Evolutionary conservation across 2,797 vertebrate species (phyloP), one percentile per base, ranked within the genome.

Genomic region (Halcyon smyrnensis): DNA sequence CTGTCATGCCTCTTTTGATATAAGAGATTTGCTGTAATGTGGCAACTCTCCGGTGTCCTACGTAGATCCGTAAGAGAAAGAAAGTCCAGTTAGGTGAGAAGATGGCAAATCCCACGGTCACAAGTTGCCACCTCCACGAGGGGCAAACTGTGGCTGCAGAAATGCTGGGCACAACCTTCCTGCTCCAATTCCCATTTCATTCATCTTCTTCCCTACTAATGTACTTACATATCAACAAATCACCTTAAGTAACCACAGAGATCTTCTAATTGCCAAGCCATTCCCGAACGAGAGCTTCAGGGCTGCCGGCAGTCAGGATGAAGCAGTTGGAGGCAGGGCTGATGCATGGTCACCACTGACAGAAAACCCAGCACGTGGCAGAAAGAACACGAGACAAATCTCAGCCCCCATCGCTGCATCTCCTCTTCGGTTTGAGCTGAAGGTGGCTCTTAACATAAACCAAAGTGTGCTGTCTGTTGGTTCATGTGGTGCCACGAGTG

Each of bases 211-310:
- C 84, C 69, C 34, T 74, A 25, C 53, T 76, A 51, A 67, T 23
- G 56, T 41, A 20, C 32, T 53, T 34, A 25, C 30, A 10, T 17
- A 32, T 51, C 37, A 69, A 56, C 39, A 60, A 67, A 69, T 57
- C 76, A 85, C 45, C 71, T 24, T 41, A 70, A 77, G 64, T 12
- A 59, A 84, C 36, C 68, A 28, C 34, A 54, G 54, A 48, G 65
- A 53, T 76, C 68, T 89, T 96, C 50, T 82, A 81, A 96, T 87
- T 54, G 80, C 91, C 73, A 67, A 81, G 90, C 84, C 78, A 77
- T 64, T 93, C 91, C 92, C 93, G 71, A 70, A 86, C 41, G 75
- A 90, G 90, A 82, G 84, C 51, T 69, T 18, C 3, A 3, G 77
- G 70, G 74, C 68, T 53, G 84, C 57, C 2, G 4, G 60, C 76